These are phyloP conservation scores for Tenthredo notha DNA, from an alignment of 2,888 invertebrate species.

Conservation along the genomic window DNA sequence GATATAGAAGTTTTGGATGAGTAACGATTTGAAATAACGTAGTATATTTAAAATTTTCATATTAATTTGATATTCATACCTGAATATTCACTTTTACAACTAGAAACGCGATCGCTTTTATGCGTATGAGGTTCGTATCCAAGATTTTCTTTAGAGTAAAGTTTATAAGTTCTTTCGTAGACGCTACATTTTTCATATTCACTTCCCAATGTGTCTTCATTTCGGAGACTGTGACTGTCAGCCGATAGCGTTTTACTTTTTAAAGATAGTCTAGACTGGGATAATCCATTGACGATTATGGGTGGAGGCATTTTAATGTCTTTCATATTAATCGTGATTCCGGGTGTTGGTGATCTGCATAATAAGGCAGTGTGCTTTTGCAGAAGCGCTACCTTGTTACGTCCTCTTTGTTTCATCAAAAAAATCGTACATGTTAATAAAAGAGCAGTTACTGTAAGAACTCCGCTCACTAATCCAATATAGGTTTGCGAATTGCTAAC, in stretches of 20 bases:
- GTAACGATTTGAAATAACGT: neutral
- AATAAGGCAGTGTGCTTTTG: constrained; percentile 83
- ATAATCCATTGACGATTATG: constrained; percentile 80
- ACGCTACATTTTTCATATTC: constrained; percentile 71
- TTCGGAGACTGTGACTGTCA: constrained; percentile 63
- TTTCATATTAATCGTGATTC: constrained; percentile 82
- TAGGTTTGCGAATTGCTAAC: constrained; percentile 81
- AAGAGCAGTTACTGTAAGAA: constrained; percentile 84
- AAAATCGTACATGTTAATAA: constrained; percentile 84
- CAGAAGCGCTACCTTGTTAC: constrained; percentile 83
- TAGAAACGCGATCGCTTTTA: constrained; percentile 74
- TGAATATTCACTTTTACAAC: constrained; percentile 80
- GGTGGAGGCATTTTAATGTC: constrained; percentile 82
- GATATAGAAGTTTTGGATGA: neutral
- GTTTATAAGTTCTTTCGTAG: constrained; percentile 72
- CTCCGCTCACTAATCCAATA: constrained; percentile 81
- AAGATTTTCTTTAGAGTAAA: constrained; percentile 70
- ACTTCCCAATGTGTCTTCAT: constrained; percentile 78
- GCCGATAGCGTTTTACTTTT: constrained; percentile 74
- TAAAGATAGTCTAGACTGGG: constrained; percentile 79
- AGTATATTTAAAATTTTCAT: neutral
- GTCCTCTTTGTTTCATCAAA: constrained; percentile 84
- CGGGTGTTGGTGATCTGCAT: constrained; percentile 81
- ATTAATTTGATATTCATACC: constrained; percentile 66
- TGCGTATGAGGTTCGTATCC: constrained; percentile 60